phyloP scores from a whole-genome alignment of 92 coral and sea anemone species.

The Desmophyllum pertusum region DNA sequence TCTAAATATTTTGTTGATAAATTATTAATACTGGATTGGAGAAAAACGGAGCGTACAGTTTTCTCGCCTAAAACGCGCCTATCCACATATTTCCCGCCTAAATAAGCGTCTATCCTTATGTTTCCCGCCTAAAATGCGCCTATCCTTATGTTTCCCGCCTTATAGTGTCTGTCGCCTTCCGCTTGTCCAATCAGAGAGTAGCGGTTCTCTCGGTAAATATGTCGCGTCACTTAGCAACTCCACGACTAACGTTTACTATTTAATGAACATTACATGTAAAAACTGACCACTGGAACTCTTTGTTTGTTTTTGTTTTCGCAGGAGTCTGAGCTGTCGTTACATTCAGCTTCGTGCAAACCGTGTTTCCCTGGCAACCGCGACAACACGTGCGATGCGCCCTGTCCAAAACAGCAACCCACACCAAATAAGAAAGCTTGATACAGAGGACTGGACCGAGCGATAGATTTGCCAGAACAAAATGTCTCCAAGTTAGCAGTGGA shows the following conservation, averaged over 20 bases:
- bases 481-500: too few species aligned
- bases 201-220: neutral
- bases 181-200: neutral
- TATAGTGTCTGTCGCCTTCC: too few species aligned
- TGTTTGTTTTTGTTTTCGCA: conserved; percentile 11
- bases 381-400: conserved; percentile 56
- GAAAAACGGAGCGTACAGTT: too few species aligned
- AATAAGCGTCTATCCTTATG: neutral
- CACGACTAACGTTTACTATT: neutral
- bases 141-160: neutral
- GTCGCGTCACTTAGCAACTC: neutral
- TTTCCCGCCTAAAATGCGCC: neutral
- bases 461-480: too few species aligned
- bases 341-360: conserved; percentile 63
- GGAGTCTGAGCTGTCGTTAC: conserved; percentile 33
- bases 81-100: too few species aligned
- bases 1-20: too few species aligned
- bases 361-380: conserved; percentile 89
- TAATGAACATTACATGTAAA: neutral
- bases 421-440: conserved; percentile 70
- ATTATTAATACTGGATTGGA: too few species aligned
- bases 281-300: neutral
- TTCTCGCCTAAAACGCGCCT: neutral
- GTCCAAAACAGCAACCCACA: conserved; percentile 81
- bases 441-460: neutral